A percentile compares a stretch with the other conserved stretches of the same genome.
Evolutionary conservation across 1,140 invertebrate genomes (phyloP).

Genomic region (Ganaspis sp.): DNA sequence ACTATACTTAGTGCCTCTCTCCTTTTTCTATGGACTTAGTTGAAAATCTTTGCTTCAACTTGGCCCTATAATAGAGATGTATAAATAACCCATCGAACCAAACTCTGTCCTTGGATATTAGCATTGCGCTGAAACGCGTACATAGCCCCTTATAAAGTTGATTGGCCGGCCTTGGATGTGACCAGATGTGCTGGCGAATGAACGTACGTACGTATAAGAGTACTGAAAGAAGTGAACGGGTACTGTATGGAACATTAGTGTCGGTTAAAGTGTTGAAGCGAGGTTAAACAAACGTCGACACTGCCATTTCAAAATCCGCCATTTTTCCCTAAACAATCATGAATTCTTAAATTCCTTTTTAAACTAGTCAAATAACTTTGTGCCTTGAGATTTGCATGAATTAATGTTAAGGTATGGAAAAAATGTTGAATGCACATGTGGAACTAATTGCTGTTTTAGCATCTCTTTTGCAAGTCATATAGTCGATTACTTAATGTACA

Average conservation of each 20-base stretch:
- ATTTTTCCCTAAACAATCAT: not conserved
- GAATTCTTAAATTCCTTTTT: not conserved
- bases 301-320: not conserved
- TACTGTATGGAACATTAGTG: not conserved
- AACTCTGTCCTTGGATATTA: slow-evolving; percentile 51
- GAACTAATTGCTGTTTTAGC: no score
- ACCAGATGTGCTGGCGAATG: slow-evolving; percentile 51
- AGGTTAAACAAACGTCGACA: slow-evolving; percentile 10
- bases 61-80: slow-evolving; percentile 32
- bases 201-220: slow-evolving; percentile 3
- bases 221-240: slow-evolving; percentile 1
- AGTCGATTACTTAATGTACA: no score
- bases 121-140: slow-evolving; percentile 45
- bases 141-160: slow-evolving; percentile 50
- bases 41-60: slow-evolving; percentile 30
- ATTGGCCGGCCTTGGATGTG: slow-evolving; percentile 56
- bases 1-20: no score
- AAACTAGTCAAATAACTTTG: not conserved
- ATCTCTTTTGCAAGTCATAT: no score
- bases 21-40: not conserved
- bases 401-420: not conserved
- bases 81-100: slow-evolving; percentile 47
- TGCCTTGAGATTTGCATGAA: not conserved
- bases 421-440: no score
- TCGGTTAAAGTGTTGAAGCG: not conserved